Evolutionary conservation across 2,797 vertebrate genomes (phyloP).

Genomic region (Ciconia nigra): DNA sequence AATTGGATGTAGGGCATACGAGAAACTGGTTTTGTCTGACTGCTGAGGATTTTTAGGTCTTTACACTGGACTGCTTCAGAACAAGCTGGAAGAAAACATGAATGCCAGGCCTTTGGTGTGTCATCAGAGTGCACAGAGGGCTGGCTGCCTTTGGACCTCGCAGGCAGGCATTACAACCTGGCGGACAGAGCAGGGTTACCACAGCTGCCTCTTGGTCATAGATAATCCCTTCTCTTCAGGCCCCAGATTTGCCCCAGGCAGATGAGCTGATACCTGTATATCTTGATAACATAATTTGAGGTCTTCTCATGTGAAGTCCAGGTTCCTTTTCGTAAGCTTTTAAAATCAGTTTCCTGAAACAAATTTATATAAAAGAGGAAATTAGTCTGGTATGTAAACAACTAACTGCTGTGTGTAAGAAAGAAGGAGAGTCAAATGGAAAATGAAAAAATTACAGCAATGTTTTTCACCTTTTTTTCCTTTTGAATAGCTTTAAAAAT

Average conservation of each 20-base stretch:
- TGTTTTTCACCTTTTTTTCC: neutral
- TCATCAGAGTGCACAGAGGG: neutral
- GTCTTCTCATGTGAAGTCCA: neutral
- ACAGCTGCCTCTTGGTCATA: neutral
- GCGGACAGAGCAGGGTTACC: neutral
- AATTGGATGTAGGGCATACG: neutral
- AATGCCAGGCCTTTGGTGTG: neutral
- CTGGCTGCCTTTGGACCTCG: neutral
- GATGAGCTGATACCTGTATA: neutral
- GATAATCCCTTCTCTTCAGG: neutral
- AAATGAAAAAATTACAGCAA: neutral
- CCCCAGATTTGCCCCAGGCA: neutral
- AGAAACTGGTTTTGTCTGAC: neutral
- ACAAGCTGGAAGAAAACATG: neutral
- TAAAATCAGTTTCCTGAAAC: neutral
- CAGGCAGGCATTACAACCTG: neutral
- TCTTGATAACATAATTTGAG: neutral
- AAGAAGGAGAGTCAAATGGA: neutral
- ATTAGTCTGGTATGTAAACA: neutral
- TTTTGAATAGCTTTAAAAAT: neutral
- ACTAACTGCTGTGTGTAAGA: neutral
- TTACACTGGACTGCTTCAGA: neutral
- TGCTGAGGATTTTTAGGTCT: neutral
- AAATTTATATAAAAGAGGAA: neutral
- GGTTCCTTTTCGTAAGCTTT: neutral